Base-by-base conservation (phyloP, 2,888 invertebrate species). In the Oxycera nigricornis region DNA sequence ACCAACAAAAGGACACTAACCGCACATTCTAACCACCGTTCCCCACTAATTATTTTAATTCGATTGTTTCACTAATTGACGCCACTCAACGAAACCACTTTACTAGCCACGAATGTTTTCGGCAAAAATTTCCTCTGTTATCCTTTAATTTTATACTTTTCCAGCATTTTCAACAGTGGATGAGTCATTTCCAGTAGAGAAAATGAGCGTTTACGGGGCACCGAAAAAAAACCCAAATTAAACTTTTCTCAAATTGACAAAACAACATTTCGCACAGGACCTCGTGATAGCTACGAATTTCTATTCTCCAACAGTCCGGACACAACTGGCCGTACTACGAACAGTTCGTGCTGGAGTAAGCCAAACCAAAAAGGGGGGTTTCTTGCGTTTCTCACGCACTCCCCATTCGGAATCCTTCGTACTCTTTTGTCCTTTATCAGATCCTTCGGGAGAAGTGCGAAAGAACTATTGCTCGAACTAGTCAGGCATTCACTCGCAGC, bases 271-370 rank as follows among this genome's bases (percentile, higher is more conserved):
- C 46, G 35, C 61, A 73, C 67, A 62, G 46, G 39, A 76, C 70
- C 28, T 52, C 70, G 73, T 55, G 72, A 76, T 65, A 73, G 61
- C 68, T 70, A 70, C 74, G 74, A 72, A 76, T 76, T 74, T 67
- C 72, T 67, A 74, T 74, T 76, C 76, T 68, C 76, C 74, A 76
- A 73, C 76, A 74, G 76, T 73, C 74, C 67, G 76, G 68, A 72
- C 72, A 76, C 76, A 76, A 76, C 76, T 76, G 76, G 74, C 61
- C 67, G 68, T 76, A 72, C 59, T 76, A 70, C 24, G 11, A n/a
- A 31, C 41, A 17, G 20, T 22, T 28, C 28, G 59, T 22, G 55
- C 65, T 9, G 24, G 65, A 65, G 65, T 65, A 41, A 65, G 41
- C 24, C 24, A 52, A 55, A 52, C 26, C 31, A 24, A 52, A 70